phyloP scores from a whole-genome alignment of 2,888 invertebrate species.

The Drosophila longiperda region DNA sequence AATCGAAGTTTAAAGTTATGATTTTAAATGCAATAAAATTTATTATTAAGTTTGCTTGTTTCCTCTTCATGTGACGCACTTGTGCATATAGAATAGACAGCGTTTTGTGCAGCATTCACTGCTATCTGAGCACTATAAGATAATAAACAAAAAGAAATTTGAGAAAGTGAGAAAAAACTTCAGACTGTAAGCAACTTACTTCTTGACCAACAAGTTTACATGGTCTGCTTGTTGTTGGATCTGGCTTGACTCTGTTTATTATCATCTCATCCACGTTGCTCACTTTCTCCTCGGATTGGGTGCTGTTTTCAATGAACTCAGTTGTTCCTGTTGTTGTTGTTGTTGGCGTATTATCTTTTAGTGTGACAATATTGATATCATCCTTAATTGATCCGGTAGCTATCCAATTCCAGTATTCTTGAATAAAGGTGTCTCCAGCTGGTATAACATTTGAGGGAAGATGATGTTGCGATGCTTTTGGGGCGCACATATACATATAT shows the following conservation, averaged over 20 bases:
- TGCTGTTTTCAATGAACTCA: background rate
- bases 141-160: constrained; percentile 29
- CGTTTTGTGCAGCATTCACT: constrained; percentile 80
- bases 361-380: constrained; percentile 7
- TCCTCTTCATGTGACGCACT: constrained; percentile 79
- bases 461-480: constrained; percentile 19
- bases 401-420: background rate
- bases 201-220: constrained; percentile 41
- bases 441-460: background rate
- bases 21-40: background rate
- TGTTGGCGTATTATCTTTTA: constrained; percentile 13
- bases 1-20: background rate
- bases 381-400: background rate
- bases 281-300: constrained; percentile 41
- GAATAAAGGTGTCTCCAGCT: background rate
- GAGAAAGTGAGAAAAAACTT: constrained; percentile 1
- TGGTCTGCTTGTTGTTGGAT: background rate
- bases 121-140: constrained; percentile 72
- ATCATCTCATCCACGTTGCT: background rate
- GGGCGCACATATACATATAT: constrained; percentile 74
- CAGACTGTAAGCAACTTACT: constrained; percentile 32
- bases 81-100: constrained; percentile 82
- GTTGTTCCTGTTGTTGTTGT: constrained; percentile 1
- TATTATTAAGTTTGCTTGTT: background rate
- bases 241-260: background rate